These are phyloP conservation scores for Caenorhabditis sinica DNA, from an alignment of 2,888 invertebrate species.

Conservation along the genomic window DNA sequence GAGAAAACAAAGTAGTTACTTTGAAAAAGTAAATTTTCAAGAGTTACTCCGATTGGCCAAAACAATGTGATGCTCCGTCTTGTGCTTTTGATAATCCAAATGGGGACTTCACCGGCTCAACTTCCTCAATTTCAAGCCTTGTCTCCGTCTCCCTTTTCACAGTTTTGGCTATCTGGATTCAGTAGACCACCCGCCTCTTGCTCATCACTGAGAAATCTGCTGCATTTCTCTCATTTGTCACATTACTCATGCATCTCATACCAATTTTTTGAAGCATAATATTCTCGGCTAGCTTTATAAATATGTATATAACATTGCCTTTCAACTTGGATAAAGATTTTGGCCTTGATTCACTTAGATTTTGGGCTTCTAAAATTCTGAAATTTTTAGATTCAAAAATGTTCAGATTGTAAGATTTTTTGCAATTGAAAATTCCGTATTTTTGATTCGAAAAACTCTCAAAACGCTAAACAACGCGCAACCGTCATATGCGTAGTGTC, in stretches of 20 bases:
- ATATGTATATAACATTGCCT: not conserved
- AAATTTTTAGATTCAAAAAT: too few relatives aligned
- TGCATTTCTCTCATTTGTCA: conserved; percentile 18
- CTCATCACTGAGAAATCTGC: conserved; percentile 17
- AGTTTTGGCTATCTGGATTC: not conserved
- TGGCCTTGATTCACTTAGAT: too few relatives aligned
- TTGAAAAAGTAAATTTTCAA: conserved; percentile 7
- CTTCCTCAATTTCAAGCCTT: not conserved
- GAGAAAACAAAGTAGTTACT: not conserved
- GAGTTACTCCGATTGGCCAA: conserved; percentile 54
- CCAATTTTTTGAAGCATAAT: not conserved
- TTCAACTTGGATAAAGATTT: not conserved
- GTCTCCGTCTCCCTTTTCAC: not conserved
- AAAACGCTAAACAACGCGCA: too few relatives aligned
- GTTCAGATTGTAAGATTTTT: not conserved
- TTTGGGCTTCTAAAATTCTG: too few relatives aligned
- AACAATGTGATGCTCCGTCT: conserved; percentile 58
- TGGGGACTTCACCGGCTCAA: not conserved
- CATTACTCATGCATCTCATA: conserved; percentile 22
- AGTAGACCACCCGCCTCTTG: not conserved
- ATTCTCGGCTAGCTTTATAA: not conserved
- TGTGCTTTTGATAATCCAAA: conserved; percentile 49
- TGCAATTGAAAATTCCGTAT: too few relatives aligned
- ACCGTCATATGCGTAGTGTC: too few relatives aligned
- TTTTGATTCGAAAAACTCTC: too few relatives aligned